Evolutionary conservation across 35 echinoderm and acorn worm species (phyloP).

Genomic region (Nesometra sesokonis): DNA sequence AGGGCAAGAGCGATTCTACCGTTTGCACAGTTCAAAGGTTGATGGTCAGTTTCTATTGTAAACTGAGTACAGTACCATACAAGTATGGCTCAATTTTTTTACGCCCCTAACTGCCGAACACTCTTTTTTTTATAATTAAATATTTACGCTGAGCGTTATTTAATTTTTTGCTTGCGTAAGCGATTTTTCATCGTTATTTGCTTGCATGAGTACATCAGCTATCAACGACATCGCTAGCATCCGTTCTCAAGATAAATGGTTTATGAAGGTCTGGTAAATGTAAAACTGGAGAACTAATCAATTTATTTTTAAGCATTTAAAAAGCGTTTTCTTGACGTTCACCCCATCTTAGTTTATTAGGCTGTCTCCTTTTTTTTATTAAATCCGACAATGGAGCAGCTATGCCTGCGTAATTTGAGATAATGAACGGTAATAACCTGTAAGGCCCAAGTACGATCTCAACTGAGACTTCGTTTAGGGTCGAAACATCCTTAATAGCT

Average conservation of each 20-base stretch:
- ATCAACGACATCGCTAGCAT: conserved; percentile 24
- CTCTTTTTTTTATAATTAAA: conserved; percentile 20
- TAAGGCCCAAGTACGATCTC: neutral
- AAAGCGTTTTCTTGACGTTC: neutral
- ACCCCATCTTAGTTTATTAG: conserved; percentile 9
- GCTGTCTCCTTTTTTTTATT: conserved; percentile 10
- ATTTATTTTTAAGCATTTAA: conserved; percentile 1
- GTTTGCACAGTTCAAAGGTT: conserved; percentile 5
- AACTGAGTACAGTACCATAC: conserved; percentile 19
- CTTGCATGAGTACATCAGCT: conserved; percentile 19
- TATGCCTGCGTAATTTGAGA: conserved; percentile 22
- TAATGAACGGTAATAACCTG: conserved; percentile 13
- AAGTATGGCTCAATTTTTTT: conserved; percentile 25
- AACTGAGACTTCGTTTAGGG: conserved; percentile 9
- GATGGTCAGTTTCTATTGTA: no score
- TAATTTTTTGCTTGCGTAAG: conserved; percentile 15
- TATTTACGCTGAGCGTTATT: conserved; percentile 6
- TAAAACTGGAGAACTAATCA: conserved; percentile 18
- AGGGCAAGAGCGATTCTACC: conserved; percentile 4
- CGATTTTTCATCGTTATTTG: neutral
- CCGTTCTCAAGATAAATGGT: conserved; percentile 17
- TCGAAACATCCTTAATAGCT: neutral
- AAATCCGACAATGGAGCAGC: conserved; percentile 15
- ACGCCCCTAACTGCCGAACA: conserved; percentile 30
- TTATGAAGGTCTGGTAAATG: conserved; percentile 10